phyloP scores from a whole-genome alignment of 2,797 vertebrate genomes.

The Austrolebias charrua region DNA sequence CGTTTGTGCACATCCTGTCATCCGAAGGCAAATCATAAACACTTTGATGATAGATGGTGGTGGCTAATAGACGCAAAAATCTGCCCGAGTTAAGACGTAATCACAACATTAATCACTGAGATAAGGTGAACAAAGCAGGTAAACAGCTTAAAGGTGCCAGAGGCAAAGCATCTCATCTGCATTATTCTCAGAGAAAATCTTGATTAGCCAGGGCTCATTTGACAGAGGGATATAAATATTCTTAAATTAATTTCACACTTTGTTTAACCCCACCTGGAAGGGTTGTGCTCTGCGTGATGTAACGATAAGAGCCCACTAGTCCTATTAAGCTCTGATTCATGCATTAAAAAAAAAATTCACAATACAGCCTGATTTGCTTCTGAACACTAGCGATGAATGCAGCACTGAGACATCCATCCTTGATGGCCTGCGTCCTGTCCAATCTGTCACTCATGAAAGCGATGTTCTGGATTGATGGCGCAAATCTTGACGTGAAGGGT shows the following conservation, averaged over 20 bases:
- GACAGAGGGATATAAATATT: slow-evolving; percentile 53
- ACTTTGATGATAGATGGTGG: slow-evolving; percentile 17
- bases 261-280: slow-evolving; percentile 58
- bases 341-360: slow-evolving; percentile 45
- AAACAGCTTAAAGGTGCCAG: slow-evolving; percentile 41
- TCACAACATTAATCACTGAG: slow-evolving; percentile 44
- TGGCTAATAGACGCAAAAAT: slow-evolving; percentile 38
- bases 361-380: slow-evolving; percentile 38
- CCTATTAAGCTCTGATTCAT: slow-evolving; percentile 60
- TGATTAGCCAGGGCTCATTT: slow-evolving; percentile 46
- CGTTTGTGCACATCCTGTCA: slow-evolving; percentile 1
- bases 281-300: slow-evolving; percentile 49
- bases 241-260: slow-evolving; percentile 59
- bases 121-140: slow-evolving; percentile 42
- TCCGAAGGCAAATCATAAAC: slow-evolving; percentile 19
- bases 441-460: slow-evolving; percentile 33
- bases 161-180: slow-evolving; percentile 38
- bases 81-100: slow-evolving; percentile 33
- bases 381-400: slow-evolving; percentile 48
- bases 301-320: slow-evolving; percentile 53
- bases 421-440: slow-evolving; percentile 29
- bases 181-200: slow-evolving; percentile 32
- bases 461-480: slow-evolving; percentile 37
- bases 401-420: slow-evolving; percentile 34
- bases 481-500: slow-evolving; percentile 14